Conservation (phyloP, 2,888 invertebrate species). For the Chloromyia formosa region DNA sequence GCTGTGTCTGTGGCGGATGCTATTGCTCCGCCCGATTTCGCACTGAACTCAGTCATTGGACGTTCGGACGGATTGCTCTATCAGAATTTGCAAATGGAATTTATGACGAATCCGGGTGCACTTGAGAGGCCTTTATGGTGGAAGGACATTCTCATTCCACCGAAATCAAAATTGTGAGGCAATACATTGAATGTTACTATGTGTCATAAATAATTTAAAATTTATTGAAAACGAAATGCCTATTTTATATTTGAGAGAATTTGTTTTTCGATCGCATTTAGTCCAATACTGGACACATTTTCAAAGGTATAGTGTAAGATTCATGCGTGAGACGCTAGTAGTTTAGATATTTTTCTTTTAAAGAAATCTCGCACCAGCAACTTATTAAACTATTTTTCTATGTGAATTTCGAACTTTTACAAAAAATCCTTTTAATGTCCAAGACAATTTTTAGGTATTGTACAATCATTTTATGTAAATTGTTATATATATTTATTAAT, state of each 20-base stretch:
- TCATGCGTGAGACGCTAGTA: slow-evolving; percentile 3
- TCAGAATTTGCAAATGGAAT: slow-evolving; percentile 76
- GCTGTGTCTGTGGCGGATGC: slow-evolving; percentile 83
- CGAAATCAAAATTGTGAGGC: slow-evolving; percentile 59
- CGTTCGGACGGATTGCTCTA: slow-evolving; percentile 78
- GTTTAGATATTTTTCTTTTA: neutral
- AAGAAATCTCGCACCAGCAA: slow-evolving; percentile 31
- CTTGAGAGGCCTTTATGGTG: slow-evolving; percentile 80
- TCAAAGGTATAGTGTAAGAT: neutral
- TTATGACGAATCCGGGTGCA: slow-evolving; percentile 75
- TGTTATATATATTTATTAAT: too few species aligned
- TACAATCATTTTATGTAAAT: too few species aligned
- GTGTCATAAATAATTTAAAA: neutral
- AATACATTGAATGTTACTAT: neutral
- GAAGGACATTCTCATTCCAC: slow-evolving; percentile 67
- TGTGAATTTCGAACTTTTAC: slow-evolving; percentile 6
- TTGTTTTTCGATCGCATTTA: neutral
- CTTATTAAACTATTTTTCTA: slow-evolving; percentile 25
- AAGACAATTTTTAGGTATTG: neutral
- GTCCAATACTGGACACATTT: neutral
- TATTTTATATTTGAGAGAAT: neutral
- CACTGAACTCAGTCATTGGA: slow-evolving; percentile 86
- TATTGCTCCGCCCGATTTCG: slow-evolving; percentile 88
- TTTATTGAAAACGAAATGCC: neutral
- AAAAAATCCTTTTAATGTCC: neutral